These are phyloP conservation scores for Cygnus atratus DNA, from an alignment of 2,113 vertebrate species.

Conservation along the genomic window DNA sequence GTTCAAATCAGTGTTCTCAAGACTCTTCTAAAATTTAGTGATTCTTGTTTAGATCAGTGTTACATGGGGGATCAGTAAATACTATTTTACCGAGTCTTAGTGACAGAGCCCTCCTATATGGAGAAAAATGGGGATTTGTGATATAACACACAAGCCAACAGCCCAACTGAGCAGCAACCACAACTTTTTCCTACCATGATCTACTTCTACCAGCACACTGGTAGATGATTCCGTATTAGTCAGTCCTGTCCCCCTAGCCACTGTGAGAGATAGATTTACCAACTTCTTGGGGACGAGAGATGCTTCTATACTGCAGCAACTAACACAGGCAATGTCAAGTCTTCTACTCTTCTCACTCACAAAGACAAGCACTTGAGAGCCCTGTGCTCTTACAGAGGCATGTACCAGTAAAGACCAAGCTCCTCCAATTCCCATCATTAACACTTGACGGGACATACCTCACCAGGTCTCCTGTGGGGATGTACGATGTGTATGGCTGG, in stretches of 20 bases:
- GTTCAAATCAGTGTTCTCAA: background rate
- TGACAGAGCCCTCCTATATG: background rate
- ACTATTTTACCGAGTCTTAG: background rate
- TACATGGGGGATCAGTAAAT: background rate
- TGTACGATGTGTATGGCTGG: background rate
- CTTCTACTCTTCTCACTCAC: background rate
- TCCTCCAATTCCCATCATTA: background rate
- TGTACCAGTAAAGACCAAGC: background rate
- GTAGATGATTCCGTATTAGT: background rate
- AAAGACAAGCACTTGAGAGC: background rate
- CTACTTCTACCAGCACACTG: background rate
- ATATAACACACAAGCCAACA: background rate
- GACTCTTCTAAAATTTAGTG: background rate
- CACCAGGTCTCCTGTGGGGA: background rate
- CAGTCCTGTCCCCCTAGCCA: background rate
- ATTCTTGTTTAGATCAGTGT: background rate
- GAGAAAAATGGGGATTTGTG: background rate
- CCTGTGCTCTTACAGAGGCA: background rate
- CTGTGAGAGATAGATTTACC: background rate
- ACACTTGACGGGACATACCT: background rate
- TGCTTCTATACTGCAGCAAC: background rate
- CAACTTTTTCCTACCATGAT: rapidly evolving
- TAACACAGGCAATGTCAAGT: rapidly evolving
- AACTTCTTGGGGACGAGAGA: background rate
- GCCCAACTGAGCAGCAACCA: background rate